phyloP scores from a whole-genome alignment of 2,797 vertebrate species.

The Myotis myotis region DNA sequence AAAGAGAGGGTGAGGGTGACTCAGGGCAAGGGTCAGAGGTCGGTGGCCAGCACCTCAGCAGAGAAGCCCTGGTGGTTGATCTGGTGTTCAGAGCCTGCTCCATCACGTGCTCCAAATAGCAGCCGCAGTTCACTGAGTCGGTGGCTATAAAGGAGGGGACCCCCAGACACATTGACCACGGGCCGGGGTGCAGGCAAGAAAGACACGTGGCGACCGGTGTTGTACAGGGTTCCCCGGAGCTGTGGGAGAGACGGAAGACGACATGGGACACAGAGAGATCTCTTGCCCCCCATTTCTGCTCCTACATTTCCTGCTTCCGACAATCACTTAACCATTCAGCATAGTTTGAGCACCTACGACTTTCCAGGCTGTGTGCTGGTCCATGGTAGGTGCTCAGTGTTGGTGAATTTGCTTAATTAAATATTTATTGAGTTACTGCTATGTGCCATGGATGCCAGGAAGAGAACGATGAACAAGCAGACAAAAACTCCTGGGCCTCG shows the following conservation, averaged over 20 bases:
- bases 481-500: neutral
- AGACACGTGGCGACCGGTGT: slow-evolving; percentile 83
- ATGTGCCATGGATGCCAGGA: neutral
- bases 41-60: slow-evolving; percentile 76
- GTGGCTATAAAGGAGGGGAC: slow-evolving; percentile 83
- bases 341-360: neutral
- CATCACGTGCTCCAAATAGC: slow-evolving; percentile 82
- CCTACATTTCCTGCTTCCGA: neutral
- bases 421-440: neutral
- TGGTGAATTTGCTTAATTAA: neutral
- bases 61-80: slow-evolving; percentile 82
- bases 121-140: slow-evolving; percentile 82
- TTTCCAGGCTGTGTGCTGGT: neutral
- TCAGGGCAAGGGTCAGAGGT: neutral
- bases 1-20: neutral
- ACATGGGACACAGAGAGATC: neutral
- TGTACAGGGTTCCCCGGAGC: slow-evolving; percentile 83
- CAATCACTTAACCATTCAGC: neutral
- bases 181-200: slow-evolving; percentile 81
- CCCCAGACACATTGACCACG: slow-evolving; percentile 84
- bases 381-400: neutral
- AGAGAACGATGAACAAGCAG: neutral
- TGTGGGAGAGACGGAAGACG: slow-evolving; percentile 19
- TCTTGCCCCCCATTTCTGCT: neutral
- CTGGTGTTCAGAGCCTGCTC: slow-evolving; percentile 82